These are phyloP conservation scores for Butastur rufipennis DNA, from an alignment of 2,113 vertebrate species.

Conservation along the genomic window DNA sequence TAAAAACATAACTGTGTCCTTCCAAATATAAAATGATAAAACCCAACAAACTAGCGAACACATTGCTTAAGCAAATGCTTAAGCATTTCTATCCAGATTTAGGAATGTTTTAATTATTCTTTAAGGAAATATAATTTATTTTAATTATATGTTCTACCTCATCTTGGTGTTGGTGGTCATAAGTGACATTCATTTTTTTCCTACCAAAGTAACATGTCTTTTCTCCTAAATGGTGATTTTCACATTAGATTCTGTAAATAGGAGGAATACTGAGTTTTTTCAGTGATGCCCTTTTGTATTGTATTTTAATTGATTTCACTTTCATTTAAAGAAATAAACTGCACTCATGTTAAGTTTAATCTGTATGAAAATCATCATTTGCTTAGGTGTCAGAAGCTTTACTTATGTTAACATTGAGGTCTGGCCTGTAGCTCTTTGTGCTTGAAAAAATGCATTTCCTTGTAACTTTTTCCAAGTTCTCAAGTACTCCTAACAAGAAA, in stretches of 20 bases:
- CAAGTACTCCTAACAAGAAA: neutral
- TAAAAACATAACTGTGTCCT: neutral
- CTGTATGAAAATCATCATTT: neutral
- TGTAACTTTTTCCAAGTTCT: neutral
- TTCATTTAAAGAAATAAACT: neutral
- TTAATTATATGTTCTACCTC: neutral
- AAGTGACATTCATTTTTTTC: neutral
- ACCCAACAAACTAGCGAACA: neutral
- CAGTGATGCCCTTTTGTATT: neutral
- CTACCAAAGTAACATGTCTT: neutral
- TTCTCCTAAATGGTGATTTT: neutral
- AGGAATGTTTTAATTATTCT: neutral
- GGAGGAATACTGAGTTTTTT: neutral
- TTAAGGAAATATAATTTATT: neutral
- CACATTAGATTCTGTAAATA: neutral
- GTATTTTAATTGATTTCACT: neutral
- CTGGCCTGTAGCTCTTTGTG: neutral
- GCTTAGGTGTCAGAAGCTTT: neutral
- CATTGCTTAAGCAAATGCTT: neutral
- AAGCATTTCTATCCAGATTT: neutral
- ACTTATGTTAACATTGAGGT: neutral
- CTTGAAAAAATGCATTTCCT: neutral
- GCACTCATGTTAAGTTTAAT: neutral
- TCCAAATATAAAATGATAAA: neutral
- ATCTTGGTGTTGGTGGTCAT: fast-evolving